phyloP scores from a whole-genome alignment of 1,140 invertebrate species.

The Apis mellifera region Amel_HAv3.1 CM009931.2:4815501-4816000 shows the following conservation, averaged over 20 bases:
- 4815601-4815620: not conserved
- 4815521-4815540: not conserved
- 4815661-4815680: not conserved
- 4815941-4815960: conserved; percentile 17
- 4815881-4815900: conserved; percentile 36
- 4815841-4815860: not conserved
- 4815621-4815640: not conserved
- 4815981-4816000: conserved; percentile 10
- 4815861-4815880: not conserved
- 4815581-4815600: not conserved
- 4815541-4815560: not conserved
- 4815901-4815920: conserved; percentile 53
- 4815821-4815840: not conserved
- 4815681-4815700: not conserved
- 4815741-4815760: not conserved
- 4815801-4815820: not conserved
- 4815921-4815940: conserved; percentile 4
- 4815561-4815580: not conserved
- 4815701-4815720: conserved; percentile 9
- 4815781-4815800: conserved; percentile 17
- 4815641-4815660: not conserved
- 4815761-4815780: conserved; percentile 7
- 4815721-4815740: not conserved
- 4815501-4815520: not conserved
- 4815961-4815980: conserved; percentile 11